Evolutionary conservation across 2,888 invertebrate species (phyloP), one percentile per base, ranked within the genome.

Genomic region (Drosophila merina): DNA sequence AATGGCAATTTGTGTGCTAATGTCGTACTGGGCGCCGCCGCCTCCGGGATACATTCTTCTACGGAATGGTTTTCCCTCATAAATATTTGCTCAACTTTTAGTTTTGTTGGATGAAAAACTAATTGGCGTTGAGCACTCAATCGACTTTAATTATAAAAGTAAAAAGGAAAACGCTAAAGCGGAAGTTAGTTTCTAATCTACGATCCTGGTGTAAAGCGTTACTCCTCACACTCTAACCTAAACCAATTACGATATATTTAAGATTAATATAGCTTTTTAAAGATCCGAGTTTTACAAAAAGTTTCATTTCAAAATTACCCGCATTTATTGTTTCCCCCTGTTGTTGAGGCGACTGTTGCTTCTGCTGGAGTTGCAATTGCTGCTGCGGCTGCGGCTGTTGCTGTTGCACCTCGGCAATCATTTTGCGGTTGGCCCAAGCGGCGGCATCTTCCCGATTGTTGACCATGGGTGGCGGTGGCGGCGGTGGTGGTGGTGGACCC

Each of bases 371-470:
- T 31, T 59, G 60, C n/a, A 51, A 64, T 1, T 77, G 80, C 9
- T 67, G 79, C 28, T 72, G 72, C 4, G 50, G 73, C 1, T 62
- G 69, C 4, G 62, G 76, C 1, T 74, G 74, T 26, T 75, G 77
- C 25, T 79, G 73, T 31, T 88, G 84, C 2, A 79, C 72, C 47
- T 89, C 89, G 3, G 82, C 75, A 62, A 89, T 85, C 40, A 86
- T 83, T 81, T 90, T 89, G 48, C 90, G 88, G 79, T 90, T 88
- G 31, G 86, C 88, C 91, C 91, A 91, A 38, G 90, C 89, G 55
- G 89, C 86, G 2, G 91, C 89, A 72, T 91, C 89, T 68, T 92
- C 92, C 7, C 92, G 90, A 70, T 91, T 91, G 57, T 89, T 89
- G 6, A 85, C 77, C 56, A 85, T 73, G 0, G 86, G 85, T 3